A percentile compares a stretch with the other conserved stretches of the same genome.
Conservation (phyloP, 2,113 vertebrate species). For the Rhinoptilus africanus region DNA sequence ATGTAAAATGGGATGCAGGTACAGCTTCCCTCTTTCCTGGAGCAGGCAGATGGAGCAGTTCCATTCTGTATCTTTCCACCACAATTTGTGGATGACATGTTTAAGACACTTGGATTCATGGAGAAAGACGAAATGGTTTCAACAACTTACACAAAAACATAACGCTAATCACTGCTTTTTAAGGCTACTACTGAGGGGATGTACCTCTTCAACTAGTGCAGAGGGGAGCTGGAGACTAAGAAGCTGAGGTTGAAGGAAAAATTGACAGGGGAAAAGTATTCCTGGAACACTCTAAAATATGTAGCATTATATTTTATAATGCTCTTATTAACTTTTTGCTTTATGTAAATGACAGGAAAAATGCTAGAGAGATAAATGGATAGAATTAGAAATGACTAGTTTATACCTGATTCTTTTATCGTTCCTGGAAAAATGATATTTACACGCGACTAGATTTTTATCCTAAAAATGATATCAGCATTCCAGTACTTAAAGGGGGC, state of each 20-base stretch:
- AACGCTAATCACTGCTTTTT: background rate
- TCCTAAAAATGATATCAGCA: background rate
- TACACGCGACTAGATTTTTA: background rate
- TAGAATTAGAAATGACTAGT: background rate
- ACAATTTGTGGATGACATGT: background rate
- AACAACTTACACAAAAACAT: background rate
- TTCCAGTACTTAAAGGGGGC: background rate
- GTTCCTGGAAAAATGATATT: background rate
- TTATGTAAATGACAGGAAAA: background rate
- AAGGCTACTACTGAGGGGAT: background rate
- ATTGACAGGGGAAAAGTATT: background rate
- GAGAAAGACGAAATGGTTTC: background rate
- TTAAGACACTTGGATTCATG: background rate
- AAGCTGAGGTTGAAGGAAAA: background rate
- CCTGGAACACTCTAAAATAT: background rate
- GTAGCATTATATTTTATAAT: background rate
- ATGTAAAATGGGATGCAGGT: background rate
- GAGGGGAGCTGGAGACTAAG: background rate
- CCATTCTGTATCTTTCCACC: background rate
- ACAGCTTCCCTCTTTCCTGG: background rate
- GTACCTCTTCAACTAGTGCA: background rate
- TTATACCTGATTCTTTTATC: background rate
- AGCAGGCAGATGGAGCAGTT: background rate
- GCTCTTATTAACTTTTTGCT: background rate
- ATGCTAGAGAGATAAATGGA: background rate